Percentiles rank a stretch among this genome's conserved stretches.
Evolutionary conservation across 2,113 vertebrate genomes (phyloP).

Genomic region (Mugil cephalus): DNA sequence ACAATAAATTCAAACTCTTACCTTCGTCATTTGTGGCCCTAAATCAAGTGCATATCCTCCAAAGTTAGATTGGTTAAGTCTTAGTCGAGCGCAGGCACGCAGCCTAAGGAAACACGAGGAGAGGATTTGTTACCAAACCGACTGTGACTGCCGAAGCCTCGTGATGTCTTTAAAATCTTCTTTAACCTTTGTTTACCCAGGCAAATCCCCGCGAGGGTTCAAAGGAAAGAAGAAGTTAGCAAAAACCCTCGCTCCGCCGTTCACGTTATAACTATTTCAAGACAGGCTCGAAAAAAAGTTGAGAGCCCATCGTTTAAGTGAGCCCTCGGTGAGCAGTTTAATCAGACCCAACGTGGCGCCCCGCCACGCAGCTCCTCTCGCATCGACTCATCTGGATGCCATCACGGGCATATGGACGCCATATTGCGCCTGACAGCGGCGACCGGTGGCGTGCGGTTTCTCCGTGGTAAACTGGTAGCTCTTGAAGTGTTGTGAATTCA

Average conservation of each 20-base stretch:
- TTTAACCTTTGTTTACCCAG: not conserved
- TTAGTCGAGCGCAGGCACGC: too few relatives aligned
- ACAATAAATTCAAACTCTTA: not conserved
- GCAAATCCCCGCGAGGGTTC: too few relatives aligned
- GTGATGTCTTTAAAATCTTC: constrained; percentile 1
- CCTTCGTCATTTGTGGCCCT: not conserved
- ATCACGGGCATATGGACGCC: constrained; percentile 64
- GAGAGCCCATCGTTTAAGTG: not conserved
- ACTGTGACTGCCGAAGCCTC: not conserved
- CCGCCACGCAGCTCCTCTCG: constrained; percentile 5
- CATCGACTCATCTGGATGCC: constrained; percentile 56
- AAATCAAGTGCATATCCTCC: not conserved
- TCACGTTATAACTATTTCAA: not conserved
- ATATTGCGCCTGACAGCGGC: constrained; percentile 58
- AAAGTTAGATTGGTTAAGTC: not conserved
- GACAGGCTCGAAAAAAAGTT: constrained; percentile 2
- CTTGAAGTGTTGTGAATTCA: constrained; percentile 58
- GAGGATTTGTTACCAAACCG: not conserved
- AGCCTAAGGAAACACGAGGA: not conserved
- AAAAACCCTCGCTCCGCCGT: too few relatives aligned
- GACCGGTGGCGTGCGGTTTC: constrained; percentile 40
- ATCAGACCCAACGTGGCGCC: constrained; percentile 35
- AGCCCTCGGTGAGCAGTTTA: not conserved
- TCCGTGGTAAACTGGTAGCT: constrained; percentile 11
- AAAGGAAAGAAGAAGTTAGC: too few relatives aligned